Conservation (phyloP, 2,888 invertebrate species). For the Anthophora plumipes region DNA sequence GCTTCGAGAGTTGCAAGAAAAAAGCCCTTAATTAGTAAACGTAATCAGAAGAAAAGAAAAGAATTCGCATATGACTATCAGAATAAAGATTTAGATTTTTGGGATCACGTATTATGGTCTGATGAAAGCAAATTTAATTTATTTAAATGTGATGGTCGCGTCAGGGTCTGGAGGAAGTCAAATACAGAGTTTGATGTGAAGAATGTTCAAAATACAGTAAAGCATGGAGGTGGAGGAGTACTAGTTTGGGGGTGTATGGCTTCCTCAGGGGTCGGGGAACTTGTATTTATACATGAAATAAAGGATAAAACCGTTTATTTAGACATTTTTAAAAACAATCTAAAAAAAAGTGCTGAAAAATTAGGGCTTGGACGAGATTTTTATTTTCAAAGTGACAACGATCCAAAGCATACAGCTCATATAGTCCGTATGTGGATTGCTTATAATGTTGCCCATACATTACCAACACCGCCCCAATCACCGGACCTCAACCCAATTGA, state of each 20-base stretch:
- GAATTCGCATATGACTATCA: neutral
- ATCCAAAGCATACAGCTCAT: neutral
- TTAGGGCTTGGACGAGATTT: neutral
- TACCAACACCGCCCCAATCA: neutral
- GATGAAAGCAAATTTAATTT: constrained; percentile 10
- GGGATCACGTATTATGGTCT: neutral
- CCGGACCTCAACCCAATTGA: neutral
- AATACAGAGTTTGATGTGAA: neutral
- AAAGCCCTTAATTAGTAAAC: neutral
- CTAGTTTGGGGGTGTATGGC: neutral
- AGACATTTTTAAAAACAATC: neutral
- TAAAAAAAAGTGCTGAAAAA: neutral
- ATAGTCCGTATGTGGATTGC: constrained; percentile 12
- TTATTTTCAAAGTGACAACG: neutral
- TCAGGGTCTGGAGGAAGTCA: neutral
- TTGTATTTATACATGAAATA: constrained; percentile 8
- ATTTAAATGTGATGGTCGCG: neutral
- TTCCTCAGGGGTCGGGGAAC: neutral
- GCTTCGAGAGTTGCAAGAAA: neutral
- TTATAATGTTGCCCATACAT: constrained; percentile 6
- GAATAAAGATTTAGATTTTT: constrained; percentile 8
- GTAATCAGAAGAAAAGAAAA: neutral
- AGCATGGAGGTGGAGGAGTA: neutral
- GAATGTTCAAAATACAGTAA: neutral
- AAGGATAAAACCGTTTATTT: constrained; percentile 1